Base-by-base conservation (phyloP, 1,140 invertebrate genomes). In the Atta colombica region DNA sequence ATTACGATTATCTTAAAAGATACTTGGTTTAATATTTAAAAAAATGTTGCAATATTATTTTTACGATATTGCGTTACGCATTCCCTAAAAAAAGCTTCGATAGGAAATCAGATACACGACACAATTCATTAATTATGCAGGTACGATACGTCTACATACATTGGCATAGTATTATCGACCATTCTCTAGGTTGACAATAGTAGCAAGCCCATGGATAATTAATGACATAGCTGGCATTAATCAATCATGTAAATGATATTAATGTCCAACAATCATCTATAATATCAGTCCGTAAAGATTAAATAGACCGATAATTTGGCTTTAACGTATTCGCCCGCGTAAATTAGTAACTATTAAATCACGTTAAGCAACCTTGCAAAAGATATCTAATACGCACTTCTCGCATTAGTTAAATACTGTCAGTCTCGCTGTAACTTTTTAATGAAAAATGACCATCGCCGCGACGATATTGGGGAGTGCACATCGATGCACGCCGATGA, bases 231-330 rank as follows among this genome's bases (percentile, higher is more conserved):
- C 69, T 61, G 28, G 69, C 69, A 84, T 84, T 75, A 84, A 84
- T 84, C 80, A 84, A 84, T 84, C 80, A 84, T 84, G 80, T 84
- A 84, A 84, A 84, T 84, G 80, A 25, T 51, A 84, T 84, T 84
- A 84, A 84, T 75, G 39, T 31, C 39, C 55, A 74, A 75, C 55
- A 84, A 74, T 84, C 39, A 45, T 6, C 55, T 31, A 28, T 55
- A 84, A 49, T 49, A 16, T 8, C 25, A n/a, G 12, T 25, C 4
- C 69, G 55, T 75, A 84, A 84, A 84, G 55, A 84, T 84, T 61
- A 74, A 61, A 84, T 61, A 75, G 39, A 12, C 39, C 60, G 69
- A 74, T 84, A 75, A 84, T 84, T 75, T 21, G 45, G 69, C 69
- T 18, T 74, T 61, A 84, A 61, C 39, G 55, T 75, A 61, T n/a